These are phyloP conservation scores for Phenganax stokvisi DNA, from an alignment of 92 coral and sea anemone genomes.

Conservation along the genomic window DNA sequence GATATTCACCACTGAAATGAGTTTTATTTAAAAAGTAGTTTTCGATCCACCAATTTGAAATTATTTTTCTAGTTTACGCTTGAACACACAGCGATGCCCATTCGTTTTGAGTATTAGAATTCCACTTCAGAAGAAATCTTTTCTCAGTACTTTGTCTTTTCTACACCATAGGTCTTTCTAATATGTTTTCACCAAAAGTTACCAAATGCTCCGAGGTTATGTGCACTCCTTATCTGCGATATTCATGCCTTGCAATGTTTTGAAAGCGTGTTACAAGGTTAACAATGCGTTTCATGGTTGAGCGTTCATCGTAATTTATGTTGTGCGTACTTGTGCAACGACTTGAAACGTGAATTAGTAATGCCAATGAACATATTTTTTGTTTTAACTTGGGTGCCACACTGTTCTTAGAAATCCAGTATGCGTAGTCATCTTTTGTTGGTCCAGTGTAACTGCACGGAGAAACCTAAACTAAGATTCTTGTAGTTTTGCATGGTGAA, in stretches of 20 bases:
- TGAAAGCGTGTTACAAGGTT: not conserved
- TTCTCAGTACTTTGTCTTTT: not conserved
- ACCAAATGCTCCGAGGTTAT: not conserved
- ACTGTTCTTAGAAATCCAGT: too few species aligned
- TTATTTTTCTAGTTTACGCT: too few species aligned
- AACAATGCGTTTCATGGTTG: not conserved
- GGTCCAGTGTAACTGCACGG: too few species aligned
- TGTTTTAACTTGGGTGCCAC: too few species aligned
- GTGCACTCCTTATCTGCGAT: not conserved
- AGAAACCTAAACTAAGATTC: too few species aligned
- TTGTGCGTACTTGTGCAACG: not conserved
- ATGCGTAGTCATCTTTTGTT: too few species aligned
- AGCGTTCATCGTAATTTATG: not conserved
- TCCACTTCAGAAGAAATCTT: not conserved
- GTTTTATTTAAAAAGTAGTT: too few species aligned
- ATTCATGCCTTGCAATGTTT: not conserved
- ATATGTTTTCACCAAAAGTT: not conserved
- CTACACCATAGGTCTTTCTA: not conserved
- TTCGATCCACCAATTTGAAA: too few species aligned
- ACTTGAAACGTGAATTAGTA: not conserved
- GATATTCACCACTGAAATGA: too few species aligned
- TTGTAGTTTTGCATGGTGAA: too few species aligned
- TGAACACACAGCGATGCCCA: too few species aligned
- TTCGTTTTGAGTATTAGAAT: too few species aligned
- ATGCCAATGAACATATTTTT: not conserved